Percentiles rank a stretch among this genome's conserved stretches.
Conservation (phyloP, 2,888 invertebrate species). For the Eudasyphora cyanicolor region DNA sequence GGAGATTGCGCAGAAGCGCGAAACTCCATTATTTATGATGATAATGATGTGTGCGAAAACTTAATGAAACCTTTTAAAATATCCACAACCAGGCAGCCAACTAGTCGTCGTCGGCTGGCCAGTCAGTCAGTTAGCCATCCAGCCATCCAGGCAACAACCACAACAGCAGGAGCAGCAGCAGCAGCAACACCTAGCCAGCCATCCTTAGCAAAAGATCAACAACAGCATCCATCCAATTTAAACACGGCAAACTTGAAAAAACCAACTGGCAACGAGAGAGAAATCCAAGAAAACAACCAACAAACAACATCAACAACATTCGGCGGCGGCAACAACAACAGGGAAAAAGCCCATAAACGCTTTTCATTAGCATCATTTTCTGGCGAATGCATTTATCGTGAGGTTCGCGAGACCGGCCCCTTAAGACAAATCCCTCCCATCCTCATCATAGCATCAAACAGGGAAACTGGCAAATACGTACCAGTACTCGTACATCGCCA, state of each 20-base stretch:
- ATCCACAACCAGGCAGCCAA: neutral
- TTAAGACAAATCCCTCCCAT: constrained; percentile 29
- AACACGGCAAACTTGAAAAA: constrained; percentile 27
- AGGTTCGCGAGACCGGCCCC: constrained; percentile 30
- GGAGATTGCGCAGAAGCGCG: constrained; percentile 37
- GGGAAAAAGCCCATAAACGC: constrained; percentile 19
- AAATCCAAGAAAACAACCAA: constrained; percentile 15
- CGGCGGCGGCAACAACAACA: neutral
- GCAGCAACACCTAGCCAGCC: neutral
- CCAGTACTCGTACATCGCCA: neutral
- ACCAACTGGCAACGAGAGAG: neutral
- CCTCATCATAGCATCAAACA: constrained; percentile 4
- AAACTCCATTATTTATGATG: constrained; percentile 36
- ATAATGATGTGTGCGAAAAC: constrained; percentile 38
- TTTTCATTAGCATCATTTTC: constrained; percentile 29
- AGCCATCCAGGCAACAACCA: neutral
- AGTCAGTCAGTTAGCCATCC: neutral
- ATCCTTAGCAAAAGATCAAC: constrained; percentile 22
- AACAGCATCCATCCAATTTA: constrained; percentile 29
- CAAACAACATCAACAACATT: neutral
- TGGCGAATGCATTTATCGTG: constrained; percentile 35
- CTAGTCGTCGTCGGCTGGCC: constrained; percentile 5
- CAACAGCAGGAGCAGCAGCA: neutral
- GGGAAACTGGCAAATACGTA: neutral
- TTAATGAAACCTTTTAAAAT: constrained; percentile 37